A percentile compares a stretch with the other conserved stretches of the same genome.
phyloP scores from a whole-genome alignment of 2,797 vertebrate species.

The Phataginus tetradactyla region DNA sequence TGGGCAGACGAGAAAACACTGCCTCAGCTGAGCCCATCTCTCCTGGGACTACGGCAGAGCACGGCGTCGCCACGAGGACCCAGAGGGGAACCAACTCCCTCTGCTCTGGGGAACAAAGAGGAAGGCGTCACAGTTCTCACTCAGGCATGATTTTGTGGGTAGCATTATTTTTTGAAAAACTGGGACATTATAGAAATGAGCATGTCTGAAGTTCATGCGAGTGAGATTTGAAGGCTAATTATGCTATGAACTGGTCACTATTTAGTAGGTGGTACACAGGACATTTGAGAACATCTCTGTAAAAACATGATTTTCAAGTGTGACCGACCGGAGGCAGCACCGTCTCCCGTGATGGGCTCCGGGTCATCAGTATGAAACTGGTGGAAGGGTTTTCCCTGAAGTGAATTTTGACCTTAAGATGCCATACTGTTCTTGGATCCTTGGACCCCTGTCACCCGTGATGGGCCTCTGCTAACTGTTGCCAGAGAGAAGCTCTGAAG shows the following conservation, averaged over 20 bases:
- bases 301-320: neutral
- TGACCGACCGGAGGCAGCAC: too few relatives aligned
- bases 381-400: neutral
- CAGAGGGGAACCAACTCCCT: neutral
- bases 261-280: neutral
- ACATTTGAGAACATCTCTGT: neutral
- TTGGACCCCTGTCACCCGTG: neutral
- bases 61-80: rapidly evolving
- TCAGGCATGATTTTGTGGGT: neutral
- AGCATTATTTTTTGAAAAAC: neutral
- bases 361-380: neutral
- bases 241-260: neutral
- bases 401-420: neutral
- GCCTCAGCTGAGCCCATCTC: rapidly evolving
- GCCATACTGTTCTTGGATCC: neutral
- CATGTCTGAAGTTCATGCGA: neutral
- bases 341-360: neutral
- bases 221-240: neutral
- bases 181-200: too few relatives aligned
- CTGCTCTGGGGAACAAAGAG: neutral
- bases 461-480: rapidly evolving
- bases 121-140: too few relatives aligned
- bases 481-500: rapidly evolving
- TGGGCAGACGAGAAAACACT: neutral
- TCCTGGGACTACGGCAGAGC: rapidly evolving